Evolutionary conservation across 2,113 vertebrate genomes (phyloP).

Genomic region (Mormyrus iriodes): DNA sequence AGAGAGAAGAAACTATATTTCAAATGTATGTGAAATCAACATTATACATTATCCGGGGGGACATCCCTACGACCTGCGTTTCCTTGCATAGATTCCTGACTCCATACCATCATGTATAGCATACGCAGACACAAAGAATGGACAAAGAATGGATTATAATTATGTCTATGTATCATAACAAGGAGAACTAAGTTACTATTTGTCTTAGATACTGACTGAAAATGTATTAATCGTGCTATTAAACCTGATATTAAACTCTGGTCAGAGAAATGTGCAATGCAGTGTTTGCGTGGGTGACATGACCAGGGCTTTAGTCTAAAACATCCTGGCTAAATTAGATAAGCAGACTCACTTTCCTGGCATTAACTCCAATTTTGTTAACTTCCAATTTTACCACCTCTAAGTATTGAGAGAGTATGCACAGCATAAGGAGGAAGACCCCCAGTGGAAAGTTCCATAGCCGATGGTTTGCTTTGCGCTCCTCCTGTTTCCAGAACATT

Average conservation of each 20-base stretch:
- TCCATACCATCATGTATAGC: not conserved
- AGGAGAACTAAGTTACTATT: not conserved
- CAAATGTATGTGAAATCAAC: not conserved
- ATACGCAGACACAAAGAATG: no score
- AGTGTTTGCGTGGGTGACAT: not conserved
- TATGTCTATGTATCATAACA: not conserved
- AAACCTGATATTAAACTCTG: not conserved
- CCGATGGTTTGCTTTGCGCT: not conserved
- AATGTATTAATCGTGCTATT: not conserved
- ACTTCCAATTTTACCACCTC: not conserved
- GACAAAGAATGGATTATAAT: not conserved
- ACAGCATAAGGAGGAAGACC: not conserved
- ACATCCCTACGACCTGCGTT: not conserved
- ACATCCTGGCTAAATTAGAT: not conserved
- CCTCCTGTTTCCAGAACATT: conserved; percentile 29
- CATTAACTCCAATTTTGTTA: not conserved
- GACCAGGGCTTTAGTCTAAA: not conserved
- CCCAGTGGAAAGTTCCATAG: not conserved
- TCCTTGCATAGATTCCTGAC: not conserved
- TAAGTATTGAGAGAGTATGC: not conserved
- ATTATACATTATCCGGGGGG: not conserved
- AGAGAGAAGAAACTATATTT: not conserved
- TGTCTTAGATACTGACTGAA: not conserved
- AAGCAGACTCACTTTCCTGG: not conserved
- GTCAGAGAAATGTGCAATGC: not conserved